Percentiles rank a stretch among this genome's conserved stretches.
phyloP scores from a whole-genome alignment of 2,888 invertebrate genomes.

The Torymus tubicola region DNA sequence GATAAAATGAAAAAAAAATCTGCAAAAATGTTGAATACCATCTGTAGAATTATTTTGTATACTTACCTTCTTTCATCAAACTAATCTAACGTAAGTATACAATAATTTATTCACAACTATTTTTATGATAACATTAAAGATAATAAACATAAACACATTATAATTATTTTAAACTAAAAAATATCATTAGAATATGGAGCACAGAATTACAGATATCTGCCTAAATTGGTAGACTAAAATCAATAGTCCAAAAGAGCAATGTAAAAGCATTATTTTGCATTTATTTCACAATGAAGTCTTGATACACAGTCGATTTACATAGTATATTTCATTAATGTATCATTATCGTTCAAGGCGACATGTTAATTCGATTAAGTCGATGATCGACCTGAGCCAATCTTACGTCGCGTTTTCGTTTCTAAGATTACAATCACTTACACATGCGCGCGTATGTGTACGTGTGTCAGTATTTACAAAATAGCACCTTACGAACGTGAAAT shows the following conservation, averaged over 20 bases:
- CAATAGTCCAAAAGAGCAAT: neutral
- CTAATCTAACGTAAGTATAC: too few relatives aligned
- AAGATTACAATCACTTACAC: constrained; percentile 45
- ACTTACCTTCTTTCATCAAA: too few relatives aligned
- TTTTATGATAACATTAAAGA: too few relatives aligned
- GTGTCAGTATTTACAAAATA: constrained; percentile 63
- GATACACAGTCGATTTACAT: constrained; percentile 49
- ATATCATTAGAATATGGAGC: too few relatives aligned
- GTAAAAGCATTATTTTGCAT: constrained; percentile 57
- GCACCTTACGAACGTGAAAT: constrained; percentile 57
- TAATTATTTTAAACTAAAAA: too few relatives aligned
- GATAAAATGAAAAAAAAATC: too few relatives aligned
- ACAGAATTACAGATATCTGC: too few relatives aligned
- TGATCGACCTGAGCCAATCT: neutral
- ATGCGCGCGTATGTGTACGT: constrained; percentile 23
- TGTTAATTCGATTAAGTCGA: constrained; percentile 42
- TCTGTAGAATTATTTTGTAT: too few relatives aligned
- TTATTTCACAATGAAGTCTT: constrained; percentile 58
- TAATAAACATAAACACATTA: too few relatives aligned
- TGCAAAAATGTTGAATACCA: too few relatives aligned
- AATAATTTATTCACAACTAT: too few relatives aligned
- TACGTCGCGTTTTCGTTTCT: constrained; percentile 1
- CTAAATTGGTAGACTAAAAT: neutral
- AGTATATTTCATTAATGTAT: neutral
- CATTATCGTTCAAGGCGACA: constrained; percentile 13